Evolutionary conservation across 1,140 invertebrate species (phyloP).

Genomic region (Meteorus sp.): DNA sequence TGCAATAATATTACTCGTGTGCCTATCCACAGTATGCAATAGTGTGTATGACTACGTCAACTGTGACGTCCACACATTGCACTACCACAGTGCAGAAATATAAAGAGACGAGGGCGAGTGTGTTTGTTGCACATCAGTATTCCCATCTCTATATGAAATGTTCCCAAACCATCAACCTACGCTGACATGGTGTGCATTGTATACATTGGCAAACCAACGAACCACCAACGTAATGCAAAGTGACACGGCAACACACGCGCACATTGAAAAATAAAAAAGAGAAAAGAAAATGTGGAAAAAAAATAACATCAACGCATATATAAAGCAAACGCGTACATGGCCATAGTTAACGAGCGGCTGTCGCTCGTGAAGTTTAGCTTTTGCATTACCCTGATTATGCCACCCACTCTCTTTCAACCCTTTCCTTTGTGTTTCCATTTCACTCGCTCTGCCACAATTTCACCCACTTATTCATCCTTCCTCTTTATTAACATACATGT

Average conservation of each 20-base stretch:
- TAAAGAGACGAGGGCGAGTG: too few species aligned
- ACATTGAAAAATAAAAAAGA: too few species aligned
- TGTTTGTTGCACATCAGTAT: too few species aligned
- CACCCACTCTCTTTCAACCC: slow-evolving; percentile 1
- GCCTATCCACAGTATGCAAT: too few species aligned
- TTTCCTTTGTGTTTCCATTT: not conserved
- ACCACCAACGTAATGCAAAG: slow-evolving; percentile 10
- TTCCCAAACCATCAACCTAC: too few species aligned
- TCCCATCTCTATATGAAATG: too few species aligned
- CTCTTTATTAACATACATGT: not conserved
- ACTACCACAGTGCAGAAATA: too few species aligned
- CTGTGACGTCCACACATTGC: too few species aligned
- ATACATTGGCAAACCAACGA: slow-evolving; percentile 12
- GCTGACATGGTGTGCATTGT: too few species aligned
- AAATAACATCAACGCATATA: not conserved
- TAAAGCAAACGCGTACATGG: not conserved
- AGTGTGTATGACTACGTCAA: too few species aligned
- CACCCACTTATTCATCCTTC: not conserved
- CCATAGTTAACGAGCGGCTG: slow-evolving; percentile 17
- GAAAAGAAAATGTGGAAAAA: not conserved
- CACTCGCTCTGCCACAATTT: not conserved
- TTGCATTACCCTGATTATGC: slow-evolving; percentile 27
- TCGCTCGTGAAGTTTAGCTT: slow-evolving; percentile 20
- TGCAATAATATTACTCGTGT: too few species aligned
- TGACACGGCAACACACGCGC: slow-evolving; percentile 8